Evolutionary conservation across 2,797 vertebrate species (phyloP).

Genomic region (Eupleurogrammus muticus): DNA sequence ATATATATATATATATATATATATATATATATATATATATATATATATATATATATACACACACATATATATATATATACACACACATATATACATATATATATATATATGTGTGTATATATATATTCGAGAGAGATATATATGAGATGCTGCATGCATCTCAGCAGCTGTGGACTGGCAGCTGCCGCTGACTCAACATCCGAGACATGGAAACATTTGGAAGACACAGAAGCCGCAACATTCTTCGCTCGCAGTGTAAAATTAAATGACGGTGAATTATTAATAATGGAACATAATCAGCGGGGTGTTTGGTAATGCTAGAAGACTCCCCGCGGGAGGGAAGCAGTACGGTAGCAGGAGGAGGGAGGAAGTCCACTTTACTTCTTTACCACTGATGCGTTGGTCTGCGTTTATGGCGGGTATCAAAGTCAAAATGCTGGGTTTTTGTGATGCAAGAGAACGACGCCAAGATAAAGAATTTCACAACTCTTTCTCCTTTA

Average conservation of each 20-base stretch:
- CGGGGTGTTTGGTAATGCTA: slow-evolving; percentile 68
- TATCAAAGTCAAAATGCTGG: no score
- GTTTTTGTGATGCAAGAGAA: no score
- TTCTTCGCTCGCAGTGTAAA: slow-evolving; percentile 62
- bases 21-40: no score
- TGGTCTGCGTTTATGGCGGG: no score
- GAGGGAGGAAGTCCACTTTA: background rate
- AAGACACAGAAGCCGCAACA: slow-evolving; percentile 29
- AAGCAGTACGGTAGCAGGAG: slow-evolving; percentile 2
- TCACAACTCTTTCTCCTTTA: no score
- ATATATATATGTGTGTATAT: no score
- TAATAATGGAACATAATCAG: slow-evolving; percentile 79
- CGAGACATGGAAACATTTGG: slow-evolving; percentile 47
- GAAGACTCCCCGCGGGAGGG: slow-evolving; percentile 36
- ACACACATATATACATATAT: no score
- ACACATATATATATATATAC: background rate
- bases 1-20: no score
- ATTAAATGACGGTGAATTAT: slow-evolving; percentile 84
- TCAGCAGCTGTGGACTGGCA: background rate
- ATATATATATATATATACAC: no score
- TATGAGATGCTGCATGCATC: background rate
- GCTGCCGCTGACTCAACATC: slow-evolving; percentile 14
- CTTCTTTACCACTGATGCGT: no score
- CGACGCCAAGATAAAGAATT: no score
- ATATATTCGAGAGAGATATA: no score